These are phyloP conservation scores for Apantesis nais DNA, from an alignment of 2,888 invertebrate species.

Conservation along the genomic window DNA sequence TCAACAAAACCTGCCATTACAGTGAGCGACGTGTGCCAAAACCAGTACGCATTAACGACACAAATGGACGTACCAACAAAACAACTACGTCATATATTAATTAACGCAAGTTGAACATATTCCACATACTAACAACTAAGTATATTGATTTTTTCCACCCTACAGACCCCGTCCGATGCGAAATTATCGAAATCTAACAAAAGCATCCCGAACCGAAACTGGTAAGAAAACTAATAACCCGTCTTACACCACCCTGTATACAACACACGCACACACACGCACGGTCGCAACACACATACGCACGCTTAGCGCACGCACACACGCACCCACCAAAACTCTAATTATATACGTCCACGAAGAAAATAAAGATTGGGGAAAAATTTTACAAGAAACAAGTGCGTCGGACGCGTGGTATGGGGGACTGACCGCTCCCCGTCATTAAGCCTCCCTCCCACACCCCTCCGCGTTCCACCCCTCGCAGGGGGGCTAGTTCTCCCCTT, in stretches of 20 bases:
- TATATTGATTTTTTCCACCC: constrained; percentile 68
- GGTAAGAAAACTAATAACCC: constrained; percentile 85
- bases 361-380: constrained; percentile 86
- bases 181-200: constrained; percentile 86
- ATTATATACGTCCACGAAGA: constrained; percentile 85
- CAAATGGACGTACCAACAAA: constrained; percentile 20
- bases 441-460: constrained; percentile 66
- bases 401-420: constrained; percentile 70
- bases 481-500: constrained; percentile 78
- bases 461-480: constrained; percentile 55
- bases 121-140: constrained; percentile 49
- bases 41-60: background rate
- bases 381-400: constrained; percentile 85
- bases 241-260: constrained; percentile 70
- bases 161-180: constrained; percentile 69
- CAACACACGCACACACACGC: constrained; percentile 39
- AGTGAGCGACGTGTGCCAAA: background rate
- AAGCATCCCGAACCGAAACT: constrained; percentile 78
- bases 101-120: constrained; percentile 49
- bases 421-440: constrained; percentile 83
- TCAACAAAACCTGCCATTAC: constrained; percentile 1
- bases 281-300: constrained; percentile 47
- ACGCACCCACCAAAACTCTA: constrained; percentile 63
- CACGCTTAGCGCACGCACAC: constrained; percentile 51
- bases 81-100: constrained; percentile 47